A percentile compares a stretch with the other conserved stretches of the same genome.
Evolutionary conservation across 1,140 invertebrate species (phyloP).

Genomic region (Drosophila biarmipes): DNA sequence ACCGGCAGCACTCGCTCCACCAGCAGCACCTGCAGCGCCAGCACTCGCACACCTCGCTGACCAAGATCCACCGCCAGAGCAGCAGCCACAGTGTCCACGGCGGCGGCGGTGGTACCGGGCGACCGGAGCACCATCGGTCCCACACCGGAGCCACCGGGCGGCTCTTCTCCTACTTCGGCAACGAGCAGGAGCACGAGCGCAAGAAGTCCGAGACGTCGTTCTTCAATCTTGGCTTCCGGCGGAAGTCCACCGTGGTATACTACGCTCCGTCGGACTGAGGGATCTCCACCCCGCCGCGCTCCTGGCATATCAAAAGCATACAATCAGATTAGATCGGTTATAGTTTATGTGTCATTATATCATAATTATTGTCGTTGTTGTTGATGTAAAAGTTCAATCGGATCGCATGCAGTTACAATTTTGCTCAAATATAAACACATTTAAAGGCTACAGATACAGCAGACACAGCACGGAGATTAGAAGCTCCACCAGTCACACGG

Average conservation of each 20-base stretch:
- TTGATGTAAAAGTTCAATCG: slow-evolving; percentile 68
- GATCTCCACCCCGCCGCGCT: slow-evolving; percentile 3
- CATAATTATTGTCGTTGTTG: slow-evolving; percentile 61
- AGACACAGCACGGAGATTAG: slow-evolving; percentile 41
- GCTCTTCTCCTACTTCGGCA: slow-evolving; percentile 80
- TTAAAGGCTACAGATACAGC: slow-evolving; percentile 49
- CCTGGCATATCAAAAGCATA: slow-evolving; percentile 52
- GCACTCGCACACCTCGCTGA: slow-evolving; percentile 74
- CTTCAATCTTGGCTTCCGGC: slow-evolving; percentile 80
- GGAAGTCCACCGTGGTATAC: slow-evolving; percentile 81
- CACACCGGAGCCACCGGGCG: slow-evolving; percentile 59
- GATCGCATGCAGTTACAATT: slow-evolving; percentile 70
- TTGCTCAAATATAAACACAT: slow-evolving; percentile 74
- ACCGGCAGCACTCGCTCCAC: slow-evolving; percentile 55
- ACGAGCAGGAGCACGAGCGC: slow-evolving; percentile 78
- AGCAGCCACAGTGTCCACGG: slow-evolving; percentile 69
- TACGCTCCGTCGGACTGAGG: slow-evolving; percentile 69
- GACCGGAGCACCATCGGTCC: slow-evolving; percentile 13
- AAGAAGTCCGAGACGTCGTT: slow-evolving; percentile 83
- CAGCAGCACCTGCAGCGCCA: slow-evolving; percentile 72
- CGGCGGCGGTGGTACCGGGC: slow-evolving; percentile 44
- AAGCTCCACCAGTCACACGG: slow-evolving; percentile 8
- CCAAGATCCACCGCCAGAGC: slow-evolving; percentile 73
- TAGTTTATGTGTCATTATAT: slow-evolving; percentile 29
- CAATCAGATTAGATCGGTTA: slow-evolving; percentile 51